A percentile compares a stretch with the other conserved stretches of the same genome.
Conservation (phyloP, 2,797 vertebrate species). For the Heliangelus exortis region DNA sequence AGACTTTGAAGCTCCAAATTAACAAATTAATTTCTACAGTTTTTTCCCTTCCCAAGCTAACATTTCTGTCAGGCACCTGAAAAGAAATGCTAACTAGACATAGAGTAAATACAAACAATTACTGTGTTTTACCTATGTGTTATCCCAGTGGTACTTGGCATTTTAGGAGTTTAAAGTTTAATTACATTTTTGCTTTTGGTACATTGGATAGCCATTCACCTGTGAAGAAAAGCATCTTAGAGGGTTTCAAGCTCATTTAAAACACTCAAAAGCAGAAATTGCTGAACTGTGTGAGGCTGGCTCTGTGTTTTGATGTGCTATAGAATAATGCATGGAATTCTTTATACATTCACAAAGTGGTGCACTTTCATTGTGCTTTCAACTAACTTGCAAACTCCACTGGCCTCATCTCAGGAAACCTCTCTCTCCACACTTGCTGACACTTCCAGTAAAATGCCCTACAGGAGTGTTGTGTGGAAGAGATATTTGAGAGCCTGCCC, state of each 20-base stretch:
- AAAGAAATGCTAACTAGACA: constrained; percentile 49
- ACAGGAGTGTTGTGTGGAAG: background rate
- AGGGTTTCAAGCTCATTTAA: constrained; percentile 62
- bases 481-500: background rate
- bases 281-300: constrained; percentile 30
- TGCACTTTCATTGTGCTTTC: constrained; percentile 21
- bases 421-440: background rate
- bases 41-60: constrained; percentile 4
- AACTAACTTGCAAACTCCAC: constrained; percentile 14
- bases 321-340: constrained; percentile 55
- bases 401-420: background rate
- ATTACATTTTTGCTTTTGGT: constrained; percentile 71
- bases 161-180: constrained; percentile 77
- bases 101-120: constrained; percentile 69
- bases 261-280: constrained; percentile 49
- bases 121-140: constrained; percentile 30
- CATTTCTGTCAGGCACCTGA: constrained; percentile 36
- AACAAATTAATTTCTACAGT: constrained; percentile 6
- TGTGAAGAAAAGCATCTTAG: constrained; percentile 63
- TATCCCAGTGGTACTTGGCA: constrained; percentile 62
- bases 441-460: background rate
- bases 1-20: constrained; percentile 37
- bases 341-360: constrained; percentile 34
- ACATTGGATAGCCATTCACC: constrained; percentile 66
- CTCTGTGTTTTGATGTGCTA: constrained; percentile 56